Evolutionary conservation across 1,140 invertebrate species (phyloP), one percentile per base, ranked within the genome.

Genomic region (Bombus soroeensis): DNA sequence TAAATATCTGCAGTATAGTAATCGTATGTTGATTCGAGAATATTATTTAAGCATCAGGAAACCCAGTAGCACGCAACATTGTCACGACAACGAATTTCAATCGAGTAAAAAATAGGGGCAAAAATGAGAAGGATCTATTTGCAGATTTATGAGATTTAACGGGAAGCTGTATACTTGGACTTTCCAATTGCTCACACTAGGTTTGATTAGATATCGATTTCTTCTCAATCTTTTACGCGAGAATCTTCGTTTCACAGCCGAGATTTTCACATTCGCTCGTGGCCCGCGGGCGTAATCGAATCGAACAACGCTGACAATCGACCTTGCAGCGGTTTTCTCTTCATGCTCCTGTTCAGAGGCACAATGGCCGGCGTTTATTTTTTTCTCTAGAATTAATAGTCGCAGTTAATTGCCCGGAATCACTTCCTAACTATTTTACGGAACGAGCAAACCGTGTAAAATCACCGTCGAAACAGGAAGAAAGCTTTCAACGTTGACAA

Each of bases 381-480:
- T 43, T 62, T 32, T 53, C 41, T n/a, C 5, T 18, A 39, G 53
- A 78, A 84, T 25, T 41, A 64, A 87, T n/a, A 57, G 74, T 28
- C 77, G 59, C 32, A 43, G 75, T 87, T 89, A 87, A 89, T 89
- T 83, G 68, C 83, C 41, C 47, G 18, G 77, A 83, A 80, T 47
- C 78, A 53, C 32, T 83, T 89, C 73, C 59, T 76, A 88, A 57
- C 80, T 39, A 62, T 76, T 73, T 25, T 39, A 32, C 57, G 64
- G 43, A 71, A 37, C 47, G 34, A 81, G 77, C 62, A 79, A 89
- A 59, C 76, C 74, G 66, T 70, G 70, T 25, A 77, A 47, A 81
- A 84, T 87, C 62, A 47, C 70, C 68, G 64, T 39, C 47, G 43
- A 47, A 85, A 78, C 59, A 68, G 75, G 66, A 78, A 75, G 34